Evolutionary conservation across 2,888 invertebrate genomes (phyloP).

Genomic region (Adelphocoris suturalis): DNA sequence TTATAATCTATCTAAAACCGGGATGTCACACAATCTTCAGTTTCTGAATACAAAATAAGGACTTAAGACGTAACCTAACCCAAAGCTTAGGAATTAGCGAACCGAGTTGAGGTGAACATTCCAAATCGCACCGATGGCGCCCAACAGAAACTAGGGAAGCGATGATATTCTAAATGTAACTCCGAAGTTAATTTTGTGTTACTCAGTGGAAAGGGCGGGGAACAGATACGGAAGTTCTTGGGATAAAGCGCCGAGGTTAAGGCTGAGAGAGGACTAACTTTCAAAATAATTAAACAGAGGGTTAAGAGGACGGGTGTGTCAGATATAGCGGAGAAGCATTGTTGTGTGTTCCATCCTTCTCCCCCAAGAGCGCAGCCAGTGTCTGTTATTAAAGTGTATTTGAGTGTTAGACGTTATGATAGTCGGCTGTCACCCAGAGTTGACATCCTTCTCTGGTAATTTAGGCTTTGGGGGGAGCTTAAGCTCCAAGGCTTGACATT

Average conservation of each 20-base stretch:
- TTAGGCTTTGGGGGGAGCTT: constrained; percentile 54
- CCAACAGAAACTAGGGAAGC: constrained; percentile 45
- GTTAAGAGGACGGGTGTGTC: constrained; percentile 60
- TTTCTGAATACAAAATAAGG: constrained; percentile 14
- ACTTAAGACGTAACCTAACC: not conserved
- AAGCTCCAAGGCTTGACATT: constrained; percentile 49
- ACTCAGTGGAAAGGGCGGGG: not conserved
- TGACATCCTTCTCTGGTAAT: constrained; percentile 68
- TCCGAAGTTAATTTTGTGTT: constrained; percentile 59
- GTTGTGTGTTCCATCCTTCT: constrained; percentile 56
- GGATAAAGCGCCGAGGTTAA: constrained; percentile 38
- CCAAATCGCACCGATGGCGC: constrained; percentile 40
- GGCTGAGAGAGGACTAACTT: constrained; percentile 55
- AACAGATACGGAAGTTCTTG: constrained; percentile 36
- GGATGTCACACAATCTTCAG: not conserved
- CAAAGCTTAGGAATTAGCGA: not conserved
- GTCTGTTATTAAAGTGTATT: constrained; percentile 70
- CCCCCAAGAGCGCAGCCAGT: constrained; percentile 40
- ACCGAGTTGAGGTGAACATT: constrained; percentile 10
- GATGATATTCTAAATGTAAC: constrained; percentile 56
- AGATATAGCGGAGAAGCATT: constrained; percentile 66
- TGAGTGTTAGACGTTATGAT: constrained; percentile 70
- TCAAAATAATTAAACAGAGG: constrained; percentile 63
- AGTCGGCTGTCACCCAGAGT: constrained; percentile 62
- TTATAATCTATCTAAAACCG: not conserved